Evolutionary conservation across 2,113 vertebrate genomes (phyloP).

Genomic region (Hemiprocne comata): DNA sequence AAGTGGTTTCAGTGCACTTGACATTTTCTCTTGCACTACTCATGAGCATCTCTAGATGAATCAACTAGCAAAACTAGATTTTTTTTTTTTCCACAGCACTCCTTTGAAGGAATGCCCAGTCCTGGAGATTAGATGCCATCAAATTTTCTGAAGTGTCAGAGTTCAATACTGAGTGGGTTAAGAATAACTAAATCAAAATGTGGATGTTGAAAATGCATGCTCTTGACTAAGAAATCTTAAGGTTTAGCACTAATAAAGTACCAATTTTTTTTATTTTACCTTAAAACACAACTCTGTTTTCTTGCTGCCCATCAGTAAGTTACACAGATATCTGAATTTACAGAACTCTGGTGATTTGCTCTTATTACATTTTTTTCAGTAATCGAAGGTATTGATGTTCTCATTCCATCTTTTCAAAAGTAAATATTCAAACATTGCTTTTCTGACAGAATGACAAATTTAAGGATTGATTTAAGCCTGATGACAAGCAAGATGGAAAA

Average conservation of each 20-base stretch:
- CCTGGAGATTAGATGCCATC: neutral
- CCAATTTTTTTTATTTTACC: neutral
- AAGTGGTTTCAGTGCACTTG: too few relatives aligned
- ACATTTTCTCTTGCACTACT: neutral
- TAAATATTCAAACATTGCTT: neutral
- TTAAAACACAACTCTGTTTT: neutral
- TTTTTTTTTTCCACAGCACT: neutral
- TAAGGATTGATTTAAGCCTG: slow-evolving; percentile 19
- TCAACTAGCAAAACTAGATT: neutral
- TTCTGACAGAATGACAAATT: slow-evolving; percentile 4
- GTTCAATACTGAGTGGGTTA: neutral
- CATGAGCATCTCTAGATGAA: neutral
- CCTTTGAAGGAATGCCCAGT: neutral
- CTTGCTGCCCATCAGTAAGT: neutral
- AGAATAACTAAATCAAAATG: neutral
- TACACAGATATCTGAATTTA: neutral
- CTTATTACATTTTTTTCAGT: neutral
- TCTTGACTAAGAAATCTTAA: neutral
- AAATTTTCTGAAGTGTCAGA: neutral
- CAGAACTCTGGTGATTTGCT: neutral
- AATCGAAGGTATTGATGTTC: neutral
- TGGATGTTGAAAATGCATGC: neutral
- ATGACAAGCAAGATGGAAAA: slow-evolving; percentile 7
- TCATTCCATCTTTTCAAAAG: neutral
- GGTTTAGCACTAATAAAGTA: neutral